Evolutionary conservation across 2,113 vertebrate genomes (phyloP).

Genomic region (Callocephalon fimbriatum): DNA sequence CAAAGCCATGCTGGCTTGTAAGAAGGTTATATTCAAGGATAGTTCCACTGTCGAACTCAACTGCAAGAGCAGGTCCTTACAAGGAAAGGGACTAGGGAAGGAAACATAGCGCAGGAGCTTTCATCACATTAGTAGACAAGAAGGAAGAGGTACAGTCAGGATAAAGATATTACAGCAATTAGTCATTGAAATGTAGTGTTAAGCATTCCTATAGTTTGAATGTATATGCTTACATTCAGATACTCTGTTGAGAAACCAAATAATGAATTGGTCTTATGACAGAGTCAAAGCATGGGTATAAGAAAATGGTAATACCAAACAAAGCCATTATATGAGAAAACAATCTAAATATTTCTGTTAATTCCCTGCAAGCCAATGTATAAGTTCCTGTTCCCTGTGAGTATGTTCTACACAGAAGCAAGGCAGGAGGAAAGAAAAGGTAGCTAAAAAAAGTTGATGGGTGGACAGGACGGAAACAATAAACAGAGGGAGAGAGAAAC

Average conservation of each 20-base stretch:
- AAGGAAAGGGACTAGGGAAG: not conserved
- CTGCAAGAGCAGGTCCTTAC: not conserved
- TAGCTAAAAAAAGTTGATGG: slow-evolving; percentile 9
- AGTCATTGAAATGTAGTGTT: not conserved
- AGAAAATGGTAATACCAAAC: not conserved
- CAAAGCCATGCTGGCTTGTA: not conserved
- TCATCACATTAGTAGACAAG: not conserved
- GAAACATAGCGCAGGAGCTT: not conserved
- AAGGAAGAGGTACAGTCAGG: not conserved
- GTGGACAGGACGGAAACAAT: not conserved
- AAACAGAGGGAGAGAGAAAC: not conserved
- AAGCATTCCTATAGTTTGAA: not conserved
- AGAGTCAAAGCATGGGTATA: not conserved
- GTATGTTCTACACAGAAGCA: not conserved
- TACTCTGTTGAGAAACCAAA: not conserved
- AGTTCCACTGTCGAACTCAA: not conserved
- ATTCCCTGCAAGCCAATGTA: not conserved
- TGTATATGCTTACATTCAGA: not conserved
- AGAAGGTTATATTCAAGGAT: not conserved
- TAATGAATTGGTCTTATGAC: not conserved
- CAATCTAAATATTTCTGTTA: not conserved
- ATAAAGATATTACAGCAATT: not conserved
- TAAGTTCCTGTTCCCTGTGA: not conserved
- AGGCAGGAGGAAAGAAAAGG: slow-evolving; percentile 29
- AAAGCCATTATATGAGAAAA: not conserved